Percentiles rank a stretch among this genome's conserved stretches.
Evolutionary conservation across 30 jellyfish, hydroid and myxozoan genomes (phyloP).

Genomic region (Phacellophora camtschatica): DNA sequence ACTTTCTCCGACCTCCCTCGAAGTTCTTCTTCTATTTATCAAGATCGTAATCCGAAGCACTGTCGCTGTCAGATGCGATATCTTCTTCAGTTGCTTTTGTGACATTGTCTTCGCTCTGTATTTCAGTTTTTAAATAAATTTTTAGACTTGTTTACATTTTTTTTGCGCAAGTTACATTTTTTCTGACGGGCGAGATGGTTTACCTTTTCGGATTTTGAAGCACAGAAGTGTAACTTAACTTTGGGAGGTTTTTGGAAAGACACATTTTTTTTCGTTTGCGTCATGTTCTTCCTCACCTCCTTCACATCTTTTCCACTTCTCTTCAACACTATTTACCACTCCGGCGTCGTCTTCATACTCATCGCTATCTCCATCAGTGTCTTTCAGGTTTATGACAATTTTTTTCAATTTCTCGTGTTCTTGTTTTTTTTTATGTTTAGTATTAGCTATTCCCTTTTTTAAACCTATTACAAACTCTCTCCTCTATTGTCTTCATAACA

Average conservation of each 20-base stretch:
- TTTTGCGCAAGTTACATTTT: neutral
- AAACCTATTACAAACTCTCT: neutral
- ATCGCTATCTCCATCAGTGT: neutral
- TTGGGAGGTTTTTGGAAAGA: neutral
- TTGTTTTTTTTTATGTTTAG: neutral
- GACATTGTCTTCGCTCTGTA: too few species aligned
- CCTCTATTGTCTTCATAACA: constrained; percentile 8
- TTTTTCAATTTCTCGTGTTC: neutral
- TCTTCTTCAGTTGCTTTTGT: too few species aligned
- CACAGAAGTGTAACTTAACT: neutral
- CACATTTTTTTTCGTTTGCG: neutral
- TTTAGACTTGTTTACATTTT: neutral
- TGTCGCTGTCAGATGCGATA: too few species aligned
- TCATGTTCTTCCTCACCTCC: neutral
- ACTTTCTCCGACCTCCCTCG: too few species aligned
- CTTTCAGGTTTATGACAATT: neutral
- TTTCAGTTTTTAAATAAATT: too few species aligned
- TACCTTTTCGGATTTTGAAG: neutral
- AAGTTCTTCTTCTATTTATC: too few species aligned
- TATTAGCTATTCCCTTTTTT: neutral
- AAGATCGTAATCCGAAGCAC: too few species aligned
- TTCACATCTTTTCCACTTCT: neutral
- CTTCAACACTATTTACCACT: neutral
- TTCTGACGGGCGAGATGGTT: neutral
- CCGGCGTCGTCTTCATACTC: neutral